A percentile compares a stretch with the other conserved stretches of the same genome.
Conservation (phyloP, 1,140 invertebrate genomes). For the Chelonus insularis region DNA sequence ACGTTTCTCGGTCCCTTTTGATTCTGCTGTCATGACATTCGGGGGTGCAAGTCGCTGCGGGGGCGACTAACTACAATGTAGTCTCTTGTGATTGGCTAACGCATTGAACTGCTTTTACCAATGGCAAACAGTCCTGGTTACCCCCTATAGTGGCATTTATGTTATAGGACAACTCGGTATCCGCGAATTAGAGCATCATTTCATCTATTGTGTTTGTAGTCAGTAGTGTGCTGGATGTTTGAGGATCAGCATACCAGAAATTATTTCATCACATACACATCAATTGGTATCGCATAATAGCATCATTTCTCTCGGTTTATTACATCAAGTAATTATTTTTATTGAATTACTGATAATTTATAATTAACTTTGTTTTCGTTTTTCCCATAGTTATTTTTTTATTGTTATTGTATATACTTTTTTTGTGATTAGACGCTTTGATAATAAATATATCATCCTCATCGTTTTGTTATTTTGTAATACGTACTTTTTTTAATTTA, state of each 20-base stretch:
- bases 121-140: conserved; percentile 47
- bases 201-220: conserved; percentile 46
- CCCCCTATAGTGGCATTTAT: conserved; percentile 39
- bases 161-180: conserved; percentile 36
- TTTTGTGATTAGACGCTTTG: too few species aligned
- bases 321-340: too few species aligned
- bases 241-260: background rate
- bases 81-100: conserved; percentile 46
- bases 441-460: too few species aligned
- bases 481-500: too few species aligned
- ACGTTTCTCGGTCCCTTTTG: conserved; percentile 39
- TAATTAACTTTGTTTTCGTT: too few species aligned
- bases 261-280: background rate
- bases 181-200: conserved; percentile 50
- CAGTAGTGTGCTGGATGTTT: conserved; percentile 44
- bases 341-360: too few species aligned
- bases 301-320: too few species aligned
- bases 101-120: conserved; percentile 42
- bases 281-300: too few species aligned
- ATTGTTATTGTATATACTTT: too few species aligned
- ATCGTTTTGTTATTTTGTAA: too few species aligned
- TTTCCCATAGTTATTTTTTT: too few species aligned
- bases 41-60: conserved; percentile 33
- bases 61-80: background rate
- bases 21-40: conserved; percentile 47